Conservation (phyloP, 1,140 invertebrate genomes). For the Lycorma delicatula region DNA sequence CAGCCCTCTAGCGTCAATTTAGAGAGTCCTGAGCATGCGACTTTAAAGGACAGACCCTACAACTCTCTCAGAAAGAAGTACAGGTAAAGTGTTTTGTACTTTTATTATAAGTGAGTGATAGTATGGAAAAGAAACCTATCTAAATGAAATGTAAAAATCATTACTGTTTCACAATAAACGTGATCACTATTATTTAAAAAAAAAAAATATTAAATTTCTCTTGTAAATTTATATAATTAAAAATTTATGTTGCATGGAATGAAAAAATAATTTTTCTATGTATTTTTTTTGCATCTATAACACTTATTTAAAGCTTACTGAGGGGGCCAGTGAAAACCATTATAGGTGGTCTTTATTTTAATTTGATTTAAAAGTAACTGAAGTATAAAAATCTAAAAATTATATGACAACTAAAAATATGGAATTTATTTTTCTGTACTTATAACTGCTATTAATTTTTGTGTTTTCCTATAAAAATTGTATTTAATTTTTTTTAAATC, state of each 20-base stretch:
- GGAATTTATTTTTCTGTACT: no score
- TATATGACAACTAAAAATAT: no score
- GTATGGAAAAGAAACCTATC: background rate
- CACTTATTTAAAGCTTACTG: no score
- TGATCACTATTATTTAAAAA: background rate
- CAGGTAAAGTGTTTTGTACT: slow-evolving; percentile 31
- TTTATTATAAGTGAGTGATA: background rate
- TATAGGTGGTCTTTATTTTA: no score
- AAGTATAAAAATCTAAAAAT: no score
- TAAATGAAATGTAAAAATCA: background rate
- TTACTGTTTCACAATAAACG: background rate
- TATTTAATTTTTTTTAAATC: no score
- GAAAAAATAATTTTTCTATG: no score
- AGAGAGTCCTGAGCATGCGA: slow-evolving; percentile 44
- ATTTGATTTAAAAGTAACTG: no score
- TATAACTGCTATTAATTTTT: no score
- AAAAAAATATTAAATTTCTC: background rate
- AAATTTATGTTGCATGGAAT: background rate
- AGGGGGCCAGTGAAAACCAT: no score
- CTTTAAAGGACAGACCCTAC: slow-evolving; percentile 47
- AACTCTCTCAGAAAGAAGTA: slow-evolving; percentile 58
- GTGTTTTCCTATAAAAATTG: no score
- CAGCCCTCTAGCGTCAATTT: slow-evolving; percentile 42
- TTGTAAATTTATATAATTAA: background rate
- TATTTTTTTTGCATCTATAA: no score